These are phyloP conservation scores for Sminthurinus aureus DNA, from an alignment of 2,888 invertebrate species.

Conservation along the genomic window DNA sequence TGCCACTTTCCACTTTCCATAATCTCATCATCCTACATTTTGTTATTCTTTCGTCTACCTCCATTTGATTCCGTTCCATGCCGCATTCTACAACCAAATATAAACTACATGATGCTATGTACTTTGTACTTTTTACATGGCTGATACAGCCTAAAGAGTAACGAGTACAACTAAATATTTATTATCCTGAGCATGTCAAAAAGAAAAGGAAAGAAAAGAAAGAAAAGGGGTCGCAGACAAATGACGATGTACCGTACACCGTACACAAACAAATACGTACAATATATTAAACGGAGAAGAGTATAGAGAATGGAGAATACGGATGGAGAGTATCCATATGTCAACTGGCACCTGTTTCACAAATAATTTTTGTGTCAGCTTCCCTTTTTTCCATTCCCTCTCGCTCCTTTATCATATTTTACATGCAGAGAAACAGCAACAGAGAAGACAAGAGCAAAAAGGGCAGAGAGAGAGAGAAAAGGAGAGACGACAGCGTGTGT, in stretches of 20 bases:
- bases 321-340: too few relatives aligned
- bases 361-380: slow-evolving; percentile 20
- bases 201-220: neutral
- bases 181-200: too few relatives aligned
- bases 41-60: neutral
- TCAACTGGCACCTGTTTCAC: slow-evolving; percentile 23
- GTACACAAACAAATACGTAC: too few relatives aligned
- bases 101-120: too few relatives aligned
- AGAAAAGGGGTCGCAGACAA: slow-evolving; percentile 14
- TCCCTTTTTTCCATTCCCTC: neutral
- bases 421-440: slow-evolving; percentile 13
- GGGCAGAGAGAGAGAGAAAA: neutral
- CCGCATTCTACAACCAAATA: too few relatives aligned
- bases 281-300: neutral
- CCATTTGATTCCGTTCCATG: neutral
- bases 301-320: neutral
- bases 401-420: slow-evolving; percentile 19
- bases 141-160: too few relatives aligned
- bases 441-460: neutral
- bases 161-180: too few relatives aligned
- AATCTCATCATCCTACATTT: slow-evolving; percentile 9
- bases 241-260: slow-evolving; percentile 6
- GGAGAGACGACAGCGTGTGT: neutral
- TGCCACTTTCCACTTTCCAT: too few relatives aligned
- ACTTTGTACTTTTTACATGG: neutral